Conservation (phyloP, 2,888 invertebrate genomes). For the Orthosia incerta region DNA sequence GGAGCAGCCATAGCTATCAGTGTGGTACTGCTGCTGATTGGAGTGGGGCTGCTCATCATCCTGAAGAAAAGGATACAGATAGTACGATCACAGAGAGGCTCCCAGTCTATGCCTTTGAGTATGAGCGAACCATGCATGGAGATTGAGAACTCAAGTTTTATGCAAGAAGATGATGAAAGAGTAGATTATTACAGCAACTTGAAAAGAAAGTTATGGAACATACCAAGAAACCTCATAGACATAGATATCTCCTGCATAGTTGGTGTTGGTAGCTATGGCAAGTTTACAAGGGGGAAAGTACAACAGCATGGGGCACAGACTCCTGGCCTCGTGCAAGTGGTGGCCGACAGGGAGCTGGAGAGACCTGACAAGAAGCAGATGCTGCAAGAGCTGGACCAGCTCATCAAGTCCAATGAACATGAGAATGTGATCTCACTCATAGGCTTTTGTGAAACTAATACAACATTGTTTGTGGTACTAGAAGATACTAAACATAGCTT, state of each 20-base stretch:
- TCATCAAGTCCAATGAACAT: slow-evolving; percentile 93
- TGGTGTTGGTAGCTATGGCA: slow-evolving; percentile 95
- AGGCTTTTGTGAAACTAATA: slow-evolving; percentile 95
- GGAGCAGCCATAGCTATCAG: slow-evolving; percentile 93
- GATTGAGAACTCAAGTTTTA: slow-evolving; percentile 95
- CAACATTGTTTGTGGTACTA: slow-evolving; percentile 94
- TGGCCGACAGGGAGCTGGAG: slow-evolving; percentile 91
- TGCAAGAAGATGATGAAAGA: slow-evolving; percentile 93
- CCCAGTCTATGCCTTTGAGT: slow-evolving; percentile 92
- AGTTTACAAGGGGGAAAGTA: slow-evolving; percentile 93
- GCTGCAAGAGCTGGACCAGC: slow-evolving; percentile 93
- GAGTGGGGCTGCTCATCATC: slow-evolving; percentile 92
- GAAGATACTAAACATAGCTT: slow-evolving; percentile 93
- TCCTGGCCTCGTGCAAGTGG: slow-evolving; percentile 92
- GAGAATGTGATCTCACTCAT: slow-evolving; percentile 94
- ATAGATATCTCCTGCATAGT: slow-evolving; percentile 93
- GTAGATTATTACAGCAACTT: slow-evolving; percentile 94
- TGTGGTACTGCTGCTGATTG: slow-evolving; percentile 92
- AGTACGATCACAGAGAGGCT: slow-evolving; percentile 86
- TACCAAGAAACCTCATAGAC: slow-evolving; percentile 93
- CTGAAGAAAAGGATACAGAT: slow-evolving; percentile 88
- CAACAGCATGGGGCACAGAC: slow-evolving; percentile 91
- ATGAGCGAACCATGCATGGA: slow-evolving; percentile 95
- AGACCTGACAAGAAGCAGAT: slow-evolving; percentile 89
- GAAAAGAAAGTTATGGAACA: slow-evolving; percentile 94